A percentile compares a stretch with the other conserved stretches of the same genome.
Conservation (phyloP, 2,113 vertebrate genomes). For the Dryoscopus gambensis region DNA sequence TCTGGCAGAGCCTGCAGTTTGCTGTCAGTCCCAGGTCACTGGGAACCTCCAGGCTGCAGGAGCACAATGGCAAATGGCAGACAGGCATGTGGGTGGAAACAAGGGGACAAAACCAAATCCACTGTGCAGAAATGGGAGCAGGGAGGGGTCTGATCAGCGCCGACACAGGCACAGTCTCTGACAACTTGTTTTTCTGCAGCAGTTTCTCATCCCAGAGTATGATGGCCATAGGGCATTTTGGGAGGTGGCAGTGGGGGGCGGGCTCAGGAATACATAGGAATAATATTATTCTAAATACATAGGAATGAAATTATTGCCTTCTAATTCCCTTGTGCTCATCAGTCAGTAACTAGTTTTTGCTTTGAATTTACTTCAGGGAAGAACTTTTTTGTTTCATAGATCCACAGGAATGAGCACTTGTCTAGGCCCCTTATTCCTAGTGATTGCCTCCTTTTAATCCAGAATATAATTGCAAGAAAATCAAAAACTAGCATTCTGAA, state of each 20-base stretch:
- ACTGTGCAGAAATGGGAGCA: background rate
- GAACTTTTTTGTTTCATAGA: background rate
- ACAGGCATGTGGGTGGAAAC: background rate
- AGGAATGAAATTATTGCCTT: background rate
- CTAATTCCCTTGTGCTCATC: background rate
- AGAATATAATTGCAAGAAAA: background rate
- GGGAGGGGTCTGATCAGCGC: background rate
- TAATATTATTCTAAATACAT: background rate
- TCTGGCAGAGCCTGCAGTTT: background rate
- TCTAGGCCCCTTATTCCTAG: background rate
- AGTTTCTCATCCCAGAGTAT: background rate
- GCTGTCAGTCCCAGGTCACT: background rate
- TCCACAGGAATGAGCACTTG: background rate
- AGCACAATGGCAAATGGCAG: background rate
- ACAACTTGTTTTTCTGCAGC: background rate
- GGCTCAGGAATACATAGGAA: background rate
- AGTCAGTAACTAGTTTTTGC: background rate
- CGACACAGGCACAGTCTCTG: background rate
- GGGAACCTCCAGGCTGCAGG: background rate
- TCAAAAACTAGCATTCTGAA: background rate
- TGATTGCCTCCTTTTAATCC: background rate
- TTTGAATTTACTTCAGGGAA: background rate
- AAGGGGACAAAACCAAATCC: background rate
- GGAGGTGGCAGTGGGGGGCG: accelerated
- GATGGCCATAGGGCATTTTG: background rate